A percentile compares a stretch with the other conserved stretches of the same genome.
Evolutionary conservation across 2,797 vertebrate genomes (phyloP).

Genomic region (Todus mexicanus): DNA sequence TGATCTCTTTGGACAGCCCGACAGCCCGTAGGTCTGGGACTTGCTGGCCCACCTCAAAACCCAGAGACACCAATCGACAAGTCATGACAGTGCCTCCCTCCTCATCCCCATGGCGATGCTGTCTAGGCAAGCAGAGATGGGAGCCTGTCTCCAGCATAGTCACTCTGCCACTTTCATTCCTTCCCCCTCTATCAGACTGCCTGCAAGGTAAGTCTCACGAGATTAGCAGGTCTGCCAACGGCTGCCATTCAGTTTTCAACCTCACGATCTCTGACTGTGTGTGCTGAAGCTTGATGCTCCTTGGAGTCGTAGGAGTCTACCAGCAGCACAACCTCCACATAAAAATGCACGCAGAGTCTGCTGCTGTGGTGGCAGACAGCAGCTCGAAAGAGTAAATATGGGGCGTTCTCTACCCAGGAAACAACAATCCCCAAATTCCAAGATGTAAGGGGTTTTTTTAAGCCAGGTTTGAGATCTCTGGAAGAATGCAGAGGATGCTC

Average conservation of each 20-base stretch:
- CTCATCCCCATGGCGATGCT: neutral
- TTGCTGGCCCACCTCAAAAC: constrained; percentile 14
- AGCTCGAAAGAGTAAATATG: neutral
- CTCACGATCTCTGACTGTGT: neutral
- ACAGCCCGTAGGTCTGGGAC: neutral
- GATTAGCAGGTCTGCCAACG: constrained; percentile 10
- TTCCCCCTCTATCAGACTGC: neutral
- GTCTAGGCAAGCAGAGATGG: neutral
- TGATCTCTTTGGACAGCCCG: neutral
- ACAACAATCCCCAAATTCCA: neutral
- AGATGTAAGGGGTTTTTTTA: neutral
- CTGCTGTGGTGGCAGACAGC: neutral
- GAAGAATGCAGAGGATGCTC: neutral
- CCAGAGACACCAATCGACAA: neutral
- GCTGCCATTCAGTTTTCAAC: constrained; percentile 6
- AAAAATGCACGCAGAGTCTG: neutral
- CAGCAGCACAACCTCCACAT: neutral
- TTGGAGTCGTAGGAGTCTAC: neutral
- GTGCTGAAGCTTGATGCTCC: constrained; percentile 1
- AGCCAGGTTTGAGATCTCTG: neutral
- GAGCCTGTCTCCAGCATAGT: neutral
- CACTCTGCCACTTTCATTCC: neutral
- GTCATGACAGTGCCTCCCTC: neutral
- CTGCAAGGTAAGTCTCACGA: neutral
- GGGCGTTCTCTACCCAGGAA: neutral